Percentiles rank a stretch among this genome's conserved stretches.
phyloP scores from a whole-genome alignment of 1,140 invertebrate species.

The Eumaeus atala region DNA sequence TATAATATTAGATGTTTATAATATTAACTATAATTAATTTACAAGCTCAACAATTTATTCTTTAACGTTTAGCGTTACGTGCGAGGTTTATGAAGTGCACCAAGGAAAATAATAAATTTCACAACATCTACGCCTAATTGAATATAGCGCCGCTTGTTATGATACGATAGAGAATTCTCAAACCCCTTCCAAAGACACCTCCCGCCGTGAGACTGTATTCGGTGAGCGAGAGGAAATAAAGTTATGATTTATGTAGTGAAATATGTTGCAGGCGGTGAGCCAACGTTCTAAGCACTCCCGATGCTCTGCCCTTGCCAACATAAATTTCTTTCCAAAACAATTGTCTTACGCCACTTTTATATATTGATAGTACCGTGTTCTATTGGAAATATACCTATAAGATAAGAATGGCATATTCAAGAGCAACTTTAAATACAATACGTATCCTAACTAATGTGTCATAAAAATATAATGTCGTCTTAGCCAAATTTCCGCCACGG shows the following conservation, averaged over 20 bases:
- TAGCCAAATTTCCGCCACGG: no score
- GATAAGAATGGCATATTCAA: no score
- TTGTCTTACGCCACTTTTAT: constrained; percentile 28
- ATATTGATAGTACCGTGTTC: constrained; percentile 12
- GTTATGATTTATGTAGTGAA: constrained; percentile 70
- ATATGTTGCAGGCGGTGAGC: constrained; percentile 51
- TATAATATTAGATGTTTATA: no score
- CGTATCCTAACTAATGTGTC: no score
- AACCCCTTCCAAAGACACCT: constrained; percentile 64
- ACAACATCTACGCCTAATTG: constrained; percentile 56
- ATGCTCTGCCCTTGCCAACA: constrained; percentile 37
- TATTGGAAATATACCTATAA: no score
- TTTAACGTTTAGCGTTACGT: no score
- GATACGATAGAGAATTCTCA: constrained; percentile 49
- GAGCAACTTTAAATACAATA: no score
- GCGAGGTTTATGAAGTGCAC: background rate
- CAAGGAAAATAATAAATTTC: background rate
- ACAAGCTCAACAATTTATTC: no score
- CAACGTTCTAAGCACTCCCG: constrained; percentile 34
- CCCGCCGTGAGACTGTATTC: constrained; percentile 33
- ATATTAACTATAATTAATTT: constrained; percentile 1
- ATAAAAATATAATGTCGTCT: no score
- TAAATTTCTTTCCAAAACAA: constrained; percentile 40
- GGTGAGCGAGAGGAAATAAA: constrained; percentile 66
- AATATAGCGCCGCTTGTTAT: constrained; percentile 58